Percentiles rank a stretch among this genome's conserved stretches.
Conservation (phyloP, 1,140 invertebrate species). For the Ceratina australensis region DNA sequence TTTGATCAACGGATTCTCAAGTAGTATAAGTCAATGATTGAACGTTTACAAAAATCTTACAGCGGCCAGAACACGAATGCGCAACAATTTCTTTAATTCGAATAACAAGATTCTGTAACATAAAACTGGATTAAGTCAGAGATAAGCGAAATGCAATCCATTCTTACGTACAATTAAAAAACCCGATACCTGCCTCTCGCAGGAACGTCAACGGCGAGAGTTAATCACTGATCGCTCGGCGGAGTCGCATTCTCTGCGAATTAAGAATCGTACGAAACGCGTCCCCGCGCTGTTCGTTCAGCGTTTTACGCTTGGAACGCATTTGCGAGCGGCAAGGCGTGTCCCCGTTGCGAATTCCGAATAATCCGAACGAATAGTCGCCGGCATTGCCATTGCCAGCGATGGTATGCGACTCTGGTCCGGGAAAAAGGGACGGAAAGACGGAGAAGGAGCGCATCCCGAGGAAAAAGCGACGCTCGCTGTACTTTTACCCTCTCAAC, state of each 20-base stretch:
- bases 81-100: no score
- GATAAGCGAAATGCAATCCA: no score
- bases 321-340: constrained; percentile 9
- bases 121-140: no score
- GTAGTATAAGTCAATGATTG: no score
- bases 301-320: background rate
- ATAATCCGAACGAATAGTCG: constrained; percentile 24
- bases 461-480: constrained; percentile 4
- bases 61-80: no score
- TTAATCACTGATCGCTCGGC: background rate
- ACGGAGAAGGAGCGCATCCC: background rate
- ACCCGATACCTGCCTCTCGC: background rate
- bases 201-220: no score
- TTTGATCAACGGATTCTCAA: no score
- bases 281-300: no score
- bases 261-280: background rate
- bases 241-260: background rate
- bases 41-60: no score
- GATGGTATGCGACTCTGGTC: constrained; percentile 1
- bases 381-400: background rate
- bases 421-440: background rate
- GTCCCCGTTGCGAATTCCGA: constrained; percentile 6
- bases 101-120: no score
- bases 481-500: background rate
- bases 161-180: no score